Percentiles rank a stretch among this genome's conserved stretches.
phyloP scores from a whole-genome alignment of 2,888 invertebrate species.

The Desoria tigrina region DNA sequence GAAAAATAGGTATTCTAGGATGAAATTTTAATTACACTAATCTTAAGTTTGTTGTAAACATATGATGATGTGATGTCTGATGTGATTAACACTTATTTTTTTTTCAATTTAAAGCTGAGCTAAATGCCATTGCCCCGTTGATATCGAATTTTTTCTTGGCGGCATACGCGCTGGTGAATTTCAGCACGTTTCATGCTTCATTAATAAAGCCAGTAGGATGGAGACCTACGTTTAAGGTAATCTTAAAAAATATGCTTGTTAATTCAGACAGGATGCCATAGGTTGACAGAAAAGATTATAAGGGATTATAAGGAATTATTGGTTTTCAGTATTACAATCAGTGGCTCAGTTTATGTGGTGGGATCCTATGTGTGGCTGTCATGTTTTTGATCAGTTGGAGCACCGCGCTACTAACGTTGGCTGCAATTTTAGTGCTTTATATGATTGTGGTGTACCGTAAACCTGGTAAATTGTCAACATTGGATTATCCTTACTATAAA shows the following conservation, averaged over 20 bases:
- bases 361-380: conserved; percentile 80
- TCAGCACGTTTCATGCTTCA: conserved; percentile 91
- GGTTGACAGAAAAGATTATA: no score
- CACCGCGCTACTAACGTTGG: conserved; percentile 85
- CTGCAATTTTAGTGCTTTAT: conserved; percentile 78
- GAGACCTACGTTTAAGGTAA: conserved; percentile 84
- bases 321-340: conserved; percentile 88
- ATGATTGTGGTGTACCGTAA: conserved; percentile 90
- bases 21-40: no score
- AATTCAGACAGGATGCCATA: no score
- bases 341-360: conserved; percentile 87
- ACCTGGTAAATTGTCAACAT: conserved; percentile 77
- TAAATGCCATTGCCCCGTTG: conserved; percentile 85
- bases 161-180: conserved; percentile 89
- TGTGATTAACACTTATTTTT: no score
- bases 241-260: no score
- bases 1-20: no score
- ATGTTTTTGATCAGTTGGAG: conserved; percentile 95
- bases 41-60: no score
- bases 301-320: no score
- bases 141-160: conserved; percentile 93
- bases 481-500: background rate
- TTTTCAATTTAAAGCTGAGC: conserved; percentile 75
- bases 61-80: no score
- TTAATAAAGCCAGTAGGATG: conserved; percentile 79